Conservation (phyloP, 2,113 vertebrate genomes). For the Bos taurus region DNA sequence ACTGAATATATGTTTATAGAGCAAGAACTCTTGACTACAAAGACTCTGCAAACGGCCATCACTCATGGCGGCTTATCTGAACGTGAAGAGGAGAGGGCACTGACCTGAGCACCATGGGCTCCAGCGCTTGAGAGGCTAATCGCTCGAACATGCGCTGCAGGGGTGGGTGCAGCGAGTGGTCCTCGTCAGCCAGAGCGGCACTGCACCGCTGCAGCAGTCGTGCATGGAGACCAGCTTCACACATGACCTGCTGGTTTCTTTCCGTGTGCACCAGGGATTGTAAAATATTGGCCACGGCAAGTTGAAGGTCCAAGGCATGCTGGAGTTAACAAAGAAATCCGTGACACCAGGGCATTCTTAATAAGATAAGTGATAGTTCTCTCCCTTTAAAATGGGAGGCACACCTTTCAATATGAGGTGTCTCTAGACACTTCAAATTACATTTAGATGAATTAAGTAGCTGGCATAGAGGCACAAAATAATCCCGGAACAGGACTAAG, state of each 20-base stretch:
- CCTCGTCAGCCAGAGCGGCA: constrained; percentile 93
- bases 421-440: background rate
- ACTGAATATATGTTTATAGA: background rate
- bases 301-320: constrained; percentile 95
- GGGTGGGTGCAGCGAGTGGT: constrained; percentile 93
- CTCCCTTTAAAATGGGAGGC: background rate
- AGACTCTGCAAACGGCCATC: background rate
- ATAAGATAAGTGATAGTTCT: background rate
- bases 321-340: constrained; percentile 71
- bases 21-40: background rate
- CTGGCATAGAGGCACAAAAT: background rate
- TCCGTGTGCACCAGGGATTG: constrained; percentile 95
- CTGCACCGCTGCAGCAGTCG: constrained; percentile 93
- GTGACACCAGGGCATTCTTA: background rate
- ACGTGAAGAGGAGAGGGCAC: background rate
- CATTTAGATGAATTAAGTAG: background rate
- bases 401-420: background rate
- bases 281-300: constrained; percentile 94
- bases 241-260: constrained; percentile 97
- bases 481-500: background rate
- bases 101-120: constrained; percentile 95
- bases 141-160: constrained; percentile 98
- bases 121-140: constrained; percentile 95
- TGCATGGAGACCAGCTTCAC: constrained; percentile 93
- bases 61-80: accelerated